Conservation (phyloP, 2,113 vertebrate species). For the Nesogale talazaci region DNA sequence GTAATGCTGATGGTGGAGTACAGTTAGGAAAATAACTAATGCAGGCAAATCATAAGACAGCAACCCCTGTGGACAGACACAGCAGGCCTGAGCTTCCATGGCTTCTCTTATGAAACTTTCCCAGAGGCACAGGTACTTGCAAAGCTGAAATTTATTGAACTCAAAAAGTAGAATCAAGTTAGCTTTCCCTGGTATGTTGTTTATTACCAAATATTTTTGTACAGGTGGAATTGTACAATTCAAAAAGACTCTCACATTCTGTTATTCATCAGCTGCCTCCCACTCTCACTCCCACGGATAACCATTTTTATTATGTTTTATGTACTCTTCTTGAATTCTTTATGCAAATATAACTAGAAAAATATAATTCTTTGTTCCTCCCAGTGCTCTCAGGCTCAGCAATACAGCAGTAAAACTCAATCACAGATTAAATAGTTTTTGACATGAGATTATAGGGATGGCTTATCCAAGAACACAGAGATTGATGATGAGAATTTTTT, state of each 20-base stretch:
- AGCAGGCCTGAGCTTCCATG: background rate
- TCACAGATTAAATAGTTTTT: background rate
- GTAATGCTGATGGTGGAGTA: background rate
- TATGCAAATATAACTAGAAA: background rate
- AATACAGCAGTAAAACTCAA: background rate
- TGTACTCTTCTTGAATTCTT: background rate
- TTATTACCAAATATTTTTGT: slow-evolving; percentile 33
- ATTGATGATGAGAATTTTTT: background rate
- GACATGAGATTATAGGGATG: background rate
- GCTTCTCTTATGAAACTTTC: background rate
- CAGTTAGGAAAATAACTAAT: background rate
- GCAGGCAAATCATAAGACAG: background rate
- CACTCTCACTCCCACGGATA: background rate
- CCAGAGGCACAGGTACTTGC: slow-evolving; percentile 10
- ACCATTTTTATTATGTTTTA: background rate
- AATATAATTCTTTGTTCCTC: background rate
- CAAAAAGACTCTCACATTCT: background rate
- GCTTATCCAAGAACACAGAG: background rate
- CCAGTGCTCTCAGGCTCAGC: background rate
- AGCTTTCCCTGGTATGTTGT: background rate
- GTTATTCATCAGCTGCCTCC: background rate
- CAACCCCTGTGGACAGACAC: background rate
- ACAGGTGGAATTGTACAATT: background rate
- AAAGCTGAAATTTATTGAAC: background rate
- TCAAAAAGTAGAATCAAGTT: background rate